These are phyloP conservation scores for Lanius collurio DNA, from an alignment of 2,113 vertebrate species.

Conservation along the genomic window DNA sequence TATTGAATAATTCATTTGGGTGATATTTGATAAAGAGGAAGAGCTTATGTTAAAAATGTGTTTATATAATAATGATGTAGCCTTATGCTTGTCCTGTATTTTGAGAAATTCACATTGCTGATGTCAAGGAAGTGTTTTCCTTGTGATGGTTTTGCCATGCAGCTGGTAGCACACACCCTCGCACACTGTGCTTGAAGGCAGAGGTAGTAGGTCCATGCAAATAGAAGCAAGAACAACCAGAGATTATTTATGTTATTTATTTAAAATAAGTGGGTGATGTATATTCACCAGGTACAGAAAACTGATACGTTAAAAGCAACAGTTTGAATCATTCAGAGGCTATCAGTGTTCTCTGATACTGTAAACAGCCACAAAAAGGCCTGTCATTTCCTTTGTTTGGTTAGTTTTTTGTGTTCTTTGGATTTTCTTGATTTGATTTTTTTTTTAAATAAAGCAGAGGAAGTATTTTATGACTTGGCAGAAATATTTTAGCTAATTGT, in stretches of 20 bases:
- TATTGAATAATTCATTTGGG: neutral
- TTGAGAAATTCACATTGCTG: neutral
- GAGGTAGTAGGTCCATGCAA: neutral
- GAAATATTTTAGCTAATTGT: neutral
- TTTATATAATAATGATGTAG: neutral
- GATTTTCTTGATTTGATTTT: neutral
- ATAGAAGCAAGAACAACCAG: neutral
- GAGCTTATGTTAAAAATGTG: neutral
- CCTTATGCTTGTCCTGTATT: neutral
- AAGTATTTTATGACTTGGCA: neutral
- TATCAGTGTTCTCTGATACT: neutral
- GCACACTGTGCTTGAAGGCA: neutral
- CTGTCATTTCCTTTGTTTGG: neutral
- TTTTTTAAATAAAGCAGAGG: neutral
- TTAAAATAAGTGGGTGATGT: neutral
- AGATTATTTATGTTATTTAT: neutral
- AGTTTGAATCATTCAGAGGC: neutral
- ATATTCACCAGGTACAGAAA: conserved; percentile 15
- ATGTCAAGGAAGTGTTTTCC: neutral
- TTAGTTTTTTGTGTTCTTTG: neutral
- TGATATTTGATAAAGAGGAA: neutral
- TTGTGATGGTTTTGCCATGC: neutral
- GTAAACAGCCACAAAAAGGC: neutral
- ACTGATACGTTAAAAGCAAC: neutral
- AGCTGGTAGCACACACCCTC: neutral